A percentile compares a stretch with the other conserved stretches of the same genome.
Conservation (phyloP, 2,797 vertebrate genomes). For the Chaetodon trifasciatus region DNA sequence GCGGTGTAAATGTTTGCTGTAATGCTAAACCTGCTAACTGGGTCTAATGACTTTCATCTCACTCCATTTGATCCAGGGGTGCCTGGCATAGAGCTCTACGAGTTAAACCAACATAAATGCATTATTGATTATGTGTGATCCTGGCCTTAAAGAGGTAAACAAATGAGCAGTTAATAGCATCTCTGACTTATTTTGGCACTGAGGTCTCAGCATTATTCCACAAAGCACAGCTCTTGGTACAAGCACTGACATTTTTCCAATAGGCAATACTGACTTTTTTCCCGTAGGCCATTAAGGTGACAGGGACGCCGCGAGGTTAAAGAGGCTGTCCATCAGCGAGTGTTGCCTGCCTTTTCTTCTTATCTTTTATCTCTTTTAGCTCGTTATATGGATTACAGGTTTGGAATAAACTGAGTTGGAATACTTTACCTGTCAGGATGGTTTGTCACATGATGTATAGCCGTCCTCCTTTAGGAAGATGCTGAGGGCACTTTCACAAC, state of each 20-base stretch:
- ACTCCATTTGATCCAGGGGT: slow-evolving; percentile 30
- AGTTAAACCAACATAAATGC: slow-evolving; percentile 54
- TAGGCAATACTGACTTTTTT: slow-evolving; percentile 54
- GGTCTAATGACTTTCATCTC: slow-evolving; percentile 36
- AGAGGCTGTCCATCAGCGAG: slow-evolving; percentile 57
- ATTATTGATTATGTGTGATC: slow-evolving; percentile 63
- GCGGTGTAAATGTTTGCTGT: slow-evolving; percentile 23
- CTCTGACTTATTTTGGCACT: slow-evolving; percentile 27
- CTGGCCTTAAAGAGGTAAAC: slow-evolving; percentile 60
- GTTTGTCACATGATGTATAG: slow-evolving; percentile 28
- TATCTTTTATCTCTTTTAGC: slow-evolving; percentile 28
- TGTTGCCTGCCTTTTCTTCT: slow-evolving; percentile 29
- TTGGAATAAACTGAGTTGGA: slow-evolving; percentile 39
- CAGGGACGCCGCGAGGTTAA: slow-evolving; percentile 52
- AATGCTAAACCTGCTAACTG: slow-evolving; percentile 29
- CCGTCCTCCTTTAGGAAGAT: slow-evolving; percentile 8
- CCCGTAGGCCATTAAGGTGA: slow-evolving; percentile 48
- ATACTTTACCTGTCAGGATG: slow-evolving; percentile 2
- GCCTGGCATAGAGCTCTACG: slow-evolving; percentile 28
- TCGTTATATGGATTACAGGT: slow-evolving; percentile 35
- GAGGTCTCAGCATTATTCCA: slow-evolving; percentile 37
- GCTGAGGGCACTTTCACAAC: not conserved
- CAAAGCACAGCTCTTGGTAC: slow-evolving; percentile 44
- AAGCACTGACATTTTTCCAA: slow-evolving; percentile 63
- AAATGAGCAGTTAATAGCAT: slow-evolving; percentile 53